Evolutionary conservation across 2,113 vertebrate genomes (phyloP).

Genomic region (Sialia sialis): DNA sequence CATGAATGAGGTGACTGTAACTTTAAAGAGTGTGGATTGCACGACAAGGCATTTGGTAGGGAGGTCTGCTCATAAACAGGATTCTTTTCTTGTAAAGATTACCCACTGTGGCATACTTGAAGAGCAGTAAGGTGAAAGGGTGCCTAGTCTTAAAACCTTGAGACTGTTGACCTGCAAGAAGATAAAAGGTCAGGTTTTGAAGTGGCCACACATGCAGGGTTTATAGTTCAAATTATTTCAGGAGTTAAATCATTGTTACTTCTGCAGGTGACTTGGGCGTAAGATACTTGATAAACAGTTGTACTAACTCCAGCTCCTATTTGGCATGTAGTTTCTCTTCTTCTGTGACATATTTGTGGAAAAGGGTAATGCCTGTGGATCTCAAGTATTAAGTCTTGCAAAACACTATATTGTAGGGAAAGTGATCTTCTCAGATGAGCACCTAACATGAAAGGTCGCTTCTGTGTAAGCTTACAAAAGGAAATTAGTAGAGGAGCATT

Average conservation of each 20-base stretch:
- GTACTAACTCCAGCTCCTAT: background rate
- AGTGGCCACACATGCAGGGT: background rate
- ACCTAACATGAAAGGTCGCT: background rate
- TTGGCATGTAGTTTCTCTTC: background rate
- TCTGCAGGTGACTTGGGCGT: background rate
- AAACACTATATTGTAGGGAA: background rate
- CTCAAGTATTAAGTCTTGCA: background rate
- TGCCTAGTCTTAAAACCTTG: background rate
- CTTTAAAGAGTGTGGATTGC: background rate
- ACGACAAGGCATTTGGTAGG: rapidly evolving
- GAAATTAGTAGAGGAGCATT: background rate
- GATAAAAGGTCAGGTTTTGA: background rate
- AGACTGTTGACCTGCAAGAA: background rate
- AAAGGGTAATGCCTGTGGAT: background rate
- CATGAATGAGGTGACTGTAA: background rate
- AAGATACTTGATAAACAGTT: background rate
- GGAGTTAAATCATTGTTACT: background rate
- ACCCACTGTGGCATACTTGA: background rate
- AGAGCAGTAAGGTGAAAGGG: background rate
- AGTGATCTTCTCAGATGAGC: background rate
- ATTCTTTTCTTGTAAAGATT: background rate
- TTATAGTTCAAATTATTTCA: background rate
- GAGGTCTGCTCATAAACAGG: background rate
- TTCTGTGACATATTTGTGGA: background rate
- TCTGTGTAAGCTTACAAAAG: background rate